phyloP scores from a whole-genome alignment of 2,888 invertebrate genomes.

The Seladonia tumulorum region DNA sequence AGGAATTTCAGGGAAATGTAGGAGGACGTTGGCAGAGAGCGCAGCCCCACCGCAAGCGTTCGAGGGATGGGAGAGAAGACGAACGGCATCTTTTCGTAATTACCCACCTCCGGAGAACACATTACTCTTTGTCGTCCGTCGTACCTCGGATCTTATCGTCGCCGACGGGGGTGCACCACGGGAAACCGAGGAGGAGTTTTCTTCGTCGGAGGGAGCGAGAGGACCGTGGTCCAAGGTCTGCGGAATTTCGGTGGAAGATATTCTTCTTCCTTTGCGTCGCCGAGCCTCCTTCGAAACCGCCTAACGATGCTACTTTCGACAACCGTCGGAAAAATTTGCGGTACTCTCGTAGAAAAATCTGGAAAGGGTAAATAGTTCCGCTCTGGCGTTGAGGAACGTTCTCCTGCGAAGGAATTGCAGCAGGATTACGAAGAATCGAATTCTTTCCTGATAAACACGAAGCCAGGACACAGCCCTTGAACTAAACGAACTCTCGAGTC shows the following conservation, averaged over 20 bases:
- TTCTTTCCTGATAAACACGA: slow-evolving; percentile 14
- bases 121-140: slow-evolving; percentile 72
- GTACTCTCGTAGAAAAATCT: not conserved
- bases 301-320: not conserved
- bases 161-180: slow-evolving; percentile 10
- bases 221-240: not conserved
- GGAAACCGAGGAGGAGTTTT: not conserved
- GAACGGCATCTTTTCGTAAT: slow-evolving; percentile 71
- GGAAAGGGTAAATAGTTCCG: not conserved
- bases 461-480: slow-evolving; percentile 10
- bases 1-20: slow-evolving; percentile 32
- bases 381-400: not conserved
- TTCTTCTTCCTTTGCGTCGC: not conserved
- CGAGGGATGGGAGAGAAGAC: slow-evolving; percentile 30
- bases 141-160: slow-evolving; percentile 60
- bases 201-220: not conserved
- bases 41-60: slow-evolving; percentile 31
- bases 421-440: not conserved
- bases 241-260: slow-evolving; percentile 17
- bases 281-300: not conserved
- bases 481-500: slow-evolving; percentile 50
- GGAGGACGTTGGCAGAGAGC: slow-evolving; percentile 17
- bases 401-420: not conserved
- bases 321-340: not conserved
- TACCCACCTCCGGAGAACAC: slow-evolving; percentile 69